Evolutionary conservation across 1,140 invertebrate species (phyloP), one percentile per base, ranked within the genome.

Genomic region (Drosophila pectinifera): DNA sequence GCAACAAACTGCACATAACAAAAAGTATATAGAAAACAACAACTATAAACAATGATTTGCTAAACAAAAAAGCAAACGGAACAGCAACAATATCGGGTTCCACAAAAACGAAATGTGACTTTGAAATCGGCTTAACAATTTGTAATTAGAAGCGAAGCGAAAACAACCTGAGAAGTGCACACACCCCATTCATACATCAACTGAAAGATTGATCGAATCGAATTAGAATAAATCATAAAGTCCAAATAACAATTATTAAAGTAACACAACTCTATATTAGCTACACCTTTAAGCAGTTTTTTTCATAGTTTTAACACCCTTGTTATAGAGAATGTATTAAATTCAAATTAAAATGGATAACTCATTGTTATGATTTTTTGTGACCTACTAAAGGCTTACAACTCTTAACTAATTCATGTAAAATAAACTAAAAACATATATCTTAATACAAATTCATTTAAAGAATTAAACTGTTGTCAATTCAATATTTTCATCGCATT

Each of bases 81-180:
- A 26, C 14, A 41, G 13, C 26, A 51, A 41, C 24, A 20, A 10
- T 22, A 67, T 49, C 61, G 28, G 26, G 31, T 63, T 42, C 14
- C 42, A 46, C 48, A 36, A 41, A 45, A 79, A 57, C 22, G 48
- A 65, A 76, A 46, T 75, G 43, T 67, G 48, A 58, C 62, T 53
- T 75, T 75, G 51, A 76, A 76, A 65, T 58, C 65, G 61, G 70
- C 58, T 80, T 63, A 80, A 65, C 51, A 28, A 34, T 73, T 81
- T 51, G 34, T 42, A 76, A 80, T 80, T 57, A 45, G 62, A 70
- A 45, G 34, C 63, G n/a, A 26, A 16, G 16, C 48, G 48, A 70
- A 67, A 55, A 70, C 49, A 46, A 43, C 64, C 39, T 20, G 64
- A 70, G 64, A 46, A 55, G 45, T 38, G 11, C 39, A 70, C 67